phyloP scores from a whole-genome alignment of 2,113 vertebrate genomes.

The Brienomyrus longianalis region DNA sequence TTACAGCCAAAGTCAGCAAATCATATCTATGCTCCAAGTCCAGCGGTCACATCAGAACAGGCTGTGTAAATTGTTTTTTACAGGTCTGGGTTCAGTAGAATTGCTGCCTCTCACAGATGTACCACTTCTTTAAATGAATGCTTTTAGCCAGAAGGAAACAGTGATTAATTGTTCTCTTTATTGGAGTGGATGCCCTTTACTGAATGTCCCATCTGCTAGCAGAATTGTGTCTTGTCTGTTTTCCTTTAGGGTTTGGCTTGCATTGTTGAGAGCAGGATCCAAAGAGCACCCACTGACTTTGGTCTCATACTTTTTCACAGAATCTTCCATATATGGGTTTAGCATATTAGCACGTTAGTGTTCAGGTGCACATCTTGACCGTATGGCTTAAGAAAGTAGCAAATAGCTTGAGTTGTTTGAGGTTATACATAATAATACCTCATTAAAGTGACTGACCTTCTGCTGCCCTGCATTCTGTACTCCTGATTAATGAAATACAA shows the following conservation, averaged over 20 bases:
- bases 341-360: background rate
- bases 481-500: background rate
- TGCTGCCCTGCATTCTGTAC: background rate
- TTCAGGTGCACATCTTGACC: background rate
- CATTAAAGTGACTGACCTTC: background rate
- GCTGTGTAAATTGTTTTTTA: background rate
- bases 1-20: background rate
- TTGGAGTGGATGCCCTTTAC: background rate
- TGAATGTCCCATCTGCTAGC: background rate
- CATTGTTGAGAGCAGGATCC: background rate
- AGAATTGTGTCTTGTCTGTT: background rate
- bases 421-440: background rate
- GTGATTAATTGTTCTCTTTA: background rate
- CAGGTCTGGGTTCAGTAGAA: background rate
- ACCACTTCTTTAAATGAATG: background rate
- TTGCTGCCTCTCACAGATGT: background rate
- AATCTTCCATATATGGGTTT: background rate
- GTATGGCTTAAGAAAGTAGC: background rate
- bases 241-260: background rate
- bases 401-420: background rate
- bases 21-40: background rate
- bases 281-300: background rate
- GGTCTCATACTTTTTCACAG: background rate
- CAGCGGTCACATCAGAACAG: background rate
- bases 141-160: background rate